Evolutionary conservation across 2,888 invertebrate species (phyloP), one percentile per base, ranked within the genome.

Genomic region (Nomada hirtipes): DNA sequence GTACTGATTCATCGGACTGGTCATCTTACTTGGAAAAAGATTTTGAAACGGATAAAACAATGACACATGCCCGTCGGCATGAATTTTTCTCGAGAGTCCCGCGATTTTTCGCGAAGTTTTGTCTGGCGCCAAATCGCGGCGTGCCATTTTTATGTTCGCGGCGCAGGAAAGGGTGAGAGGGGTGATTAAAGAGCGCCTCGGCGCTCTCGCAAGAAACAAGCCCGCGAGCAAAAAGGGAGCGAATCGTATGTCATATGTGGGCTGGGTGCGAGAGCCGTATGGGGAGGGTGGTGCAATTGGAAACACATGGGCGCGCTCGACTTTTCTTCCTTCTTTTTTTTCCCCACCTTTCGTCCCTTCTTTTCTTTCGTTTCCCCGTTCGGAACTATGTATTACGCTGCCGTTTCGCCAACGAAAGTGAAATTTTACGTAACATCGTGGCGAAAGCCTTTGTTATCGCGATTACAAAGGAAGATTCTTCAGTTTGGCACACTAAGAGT

Each of bases 91-190:
- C 29, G 18, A 55, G 42, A 67, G 50, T 57, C 0, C 44, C n/a
- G n/a, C 29, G 47, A 50, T 55, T 57, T 52, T 52, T 29, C 65
- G 23, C 29, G 61, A n/a, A 75, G 76, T 84, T 83, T 84, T 77
- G 80, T 82, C 80, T 53, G 63, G 47, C 59, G 88, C 86, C 83
- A 88, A 89, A 85, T 88, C 88, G 85, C 76, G 70, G 72, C 63
- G 68, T 78, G 70, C 67, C 80, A 83, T 78, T 88, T 86, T 86
- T 86, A 79, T 85, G 83, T 73, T 76, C 70, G 59, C 50, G 15
- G 26, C n/a, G 9, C n/a, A 4, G 29, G 50, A 20, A 44, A 20
- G 53, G 67, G 26, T 26, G 42, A 29, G 57, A 69, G 50, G 65
- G 59, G 80, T 80, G 87, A 86, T 83, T 85, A 86, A 87, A 86